Conservation (phyloP, 2,797 vertebrate genomes). For the Melopsittacus undulatus region DNA sequence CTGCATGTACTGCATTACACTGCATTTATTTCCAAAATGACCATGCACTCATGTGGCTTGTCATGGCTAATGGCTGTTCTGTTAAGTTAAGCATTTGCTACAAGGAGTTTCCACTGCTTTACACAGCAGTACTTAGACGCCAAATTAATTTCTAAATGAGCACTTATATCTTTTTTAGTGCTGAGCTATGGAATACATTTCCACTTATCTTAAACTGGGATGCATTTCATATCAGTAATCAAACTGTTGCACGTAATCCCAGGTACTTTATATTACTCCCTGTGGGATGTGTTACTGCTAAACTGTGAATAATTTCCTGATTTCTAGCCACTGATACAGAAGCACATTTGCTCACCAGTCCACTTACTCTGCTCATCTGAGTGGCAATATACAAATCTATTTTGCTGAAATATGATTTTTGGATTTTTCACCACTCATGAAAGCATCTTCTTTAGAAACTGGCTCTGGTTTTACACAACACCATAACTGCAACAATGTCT, state of each 20-base stretch:
- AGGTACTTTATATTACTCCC: not conserved
- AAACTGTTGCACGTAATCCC: not conserved
- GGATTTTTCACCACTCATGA: not conserved
- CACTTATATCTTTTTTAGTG: not conserved
- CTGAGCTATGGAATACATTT: slow-evolving; percentile 20
- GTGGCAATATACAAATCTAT: not conserved
- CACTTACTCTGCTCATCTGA: not conserved
- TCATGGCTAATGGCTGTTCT: not conserved
- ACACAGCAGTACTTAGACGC: not conserved
- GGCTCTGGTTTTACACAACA: not conserved
- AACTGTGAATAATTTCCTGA: slow-evolving; percentile 23
- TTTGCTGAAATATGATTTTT: not conserved
- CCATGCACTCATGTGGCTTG: not conserved
- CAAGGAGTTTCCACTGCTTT: not conserved
- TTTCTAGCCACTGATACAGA: not conserved
- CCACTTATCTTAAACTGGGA: not conserved
- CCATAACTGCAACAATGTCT: not conserved
- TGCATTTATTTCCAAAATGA: not conserved
- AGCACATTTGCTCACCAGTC: not conserved
- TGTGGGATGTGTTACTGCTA: not conserved
- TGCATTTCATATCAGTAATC: not conserved
- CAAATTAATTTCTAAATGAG: slow-evolving; percentile 7
- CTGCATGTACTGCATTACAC: not conserved
- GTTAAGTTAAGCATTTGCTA: not conserved
- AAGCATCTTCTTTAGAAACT: not conserved